Evolutionary conservation across 2,888 invertebrate genomes (phyloP), one percentile per base, ranked within the genome.

Genomic region (Tenthredo amoena): DNA sequence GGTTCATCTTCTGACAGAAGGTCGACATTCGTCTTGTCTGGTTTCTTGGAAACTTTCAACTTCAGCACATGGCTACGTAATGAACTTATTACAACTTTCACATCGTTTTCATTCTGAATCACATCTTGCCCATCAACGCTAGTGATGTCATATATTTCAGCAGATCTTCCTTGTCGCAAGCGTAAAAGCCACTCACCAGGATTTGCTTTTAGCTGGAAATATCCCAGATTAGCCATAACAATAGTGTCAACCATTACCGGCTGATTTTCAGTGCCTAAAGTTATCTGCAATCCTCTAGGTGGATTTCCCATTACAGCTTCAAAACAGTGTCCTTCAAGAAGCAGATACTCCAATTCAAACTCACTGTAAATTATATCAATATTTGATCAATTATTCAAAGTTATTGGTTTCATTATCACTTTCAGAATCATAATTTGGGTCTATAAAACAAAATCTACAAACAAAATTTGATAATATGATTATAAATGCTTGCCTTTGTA

Each of bases 171-270:
- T 76, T 99, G 98, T 47, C 99, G 95, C 5, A 99, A 95, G 6
- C 96, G 95, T 86, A 99, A 94, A 34, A 97, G 94, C 99, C 99
- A 99, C 12, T 98, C 98, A 0, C 99, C 99, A 1, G 99, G 99
- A 93, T 98, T 98, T 0, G 99, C 99, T 94, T 99, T 99, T 47
- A 99, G 94, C 94, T 99, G 98, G 95, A 99, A 99, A 94, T 99
- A 99, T 18, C 99, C 99, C 89, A 99, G 95, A 94, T 99, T 99
- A 7, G 99, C 99, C 99, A 99, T 99, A n/a, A 99, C 99, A 89
- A 99, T 99, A 26, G 99, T 99, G 94, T 99, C 99, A 89, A 98
- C 97, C 88, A 96, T 95, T 7, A 96, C 96, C 0, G 97, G 96
- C 86, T 96, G 94, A n/a, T 95, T 95, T 87, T 97, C 96, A 0